Evolutionary conservation across 2,888 invertebrate species (phyloP), one percentile per base, ranked within the genome.

Genomic region (Acanthococcus lagerstroemiae): DNA sequence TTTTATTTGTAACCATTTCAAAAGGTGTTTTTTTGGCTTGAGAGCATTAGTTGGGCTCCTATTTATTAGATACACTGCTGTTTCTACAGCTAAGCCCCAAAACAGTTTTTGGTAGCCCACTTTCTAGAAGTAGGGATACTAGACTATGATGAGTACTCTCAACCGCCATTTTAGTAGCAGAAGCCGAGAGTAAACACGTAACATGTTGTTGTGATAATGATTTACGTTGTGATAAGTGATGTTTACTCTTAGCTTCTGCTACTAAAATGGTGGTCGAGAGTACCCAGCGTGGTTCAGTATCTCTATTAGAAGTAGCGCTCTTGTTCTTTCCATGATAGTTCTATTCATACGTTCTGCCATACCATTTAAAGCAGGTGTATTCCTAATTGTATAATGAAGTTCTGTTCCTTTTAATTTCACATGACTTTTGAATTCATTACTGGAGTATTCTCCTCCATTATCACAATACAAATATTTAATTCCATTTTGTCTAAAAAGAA

Each of bases 341-440:
- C 50, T 12, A 4, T 50, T 50, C 50, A 50, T 50, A n/a, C 21
- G 15, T 26, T 30, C 48, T 66, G 71, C 67, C 3, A 71, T 50
- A 5, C 73, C 72, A 69, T 74, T 74, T 67, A 73, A 74, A 58
- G 74, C 68, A 12, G 74, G 73, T 15, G 72, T 72, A 48, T 72
- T 72, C 1, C 71, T 67, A 27, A 70, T 71, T 19, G 74, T 72
- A 50, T 48, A 71, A 48, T 74, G 73, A 65, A 74, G 72, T 0
- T 72, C 21, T n/a, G 75, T 75, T 3, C 73, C 75, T 60, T 70
- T 65, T 5, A 68, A 50, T 37, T 44, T 55, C 19, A 72, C 57
- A 61, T 67, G 71, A 37, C 69, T 68, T 30, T 72, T 69, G 52
- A 73, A 70, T 19, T 2, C 50, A 19, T n/a, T 19, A 50, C 69